Evolutionary conservation across 2,888 invertebrate species (phyloP), one percentile per base, ranked within the genome.

Genomic region (Mycogona germanica): DNA sequence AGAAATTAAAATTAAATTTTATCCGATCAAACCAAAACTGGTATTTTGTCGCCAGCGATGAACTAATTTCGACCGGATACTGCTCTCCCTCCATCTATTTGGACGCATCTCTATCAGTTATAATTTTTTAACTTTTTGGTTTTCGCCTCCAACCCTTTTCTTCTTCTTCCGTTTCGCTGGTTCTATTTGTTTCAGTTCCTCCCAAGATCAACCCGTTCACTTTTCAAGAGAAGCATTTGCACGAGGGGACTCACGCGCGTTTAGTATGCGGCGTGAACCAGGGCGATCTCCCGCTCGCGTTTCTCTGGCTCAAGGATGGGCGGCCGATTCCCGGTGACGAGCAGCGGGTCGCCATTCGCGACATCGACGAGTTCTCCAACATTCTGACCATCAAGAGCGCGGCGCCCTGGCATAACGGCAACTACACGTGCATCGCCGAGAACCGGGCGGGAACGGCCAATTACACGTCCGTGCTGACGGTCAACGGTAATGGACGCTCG

Each of bases 241-340:
- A 47, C 37, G 51, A 53, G 45, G 55, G 55, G 38, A 32, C 35
- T 42, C 44, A 29, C 28, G 51, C 55, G 37, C 51, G 57, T 32
- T 62, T 62, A 32, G 60, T 60, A n/a, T 59, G 60, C 41, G 60
- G 60, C 21, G 56, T 60, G 17, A 41, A 58, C 23, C 40, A 45
- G 30, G 57, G 70, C 7, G 69, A 69, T 57, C 62, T 66, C 44
- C 70, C 69, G 26, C 62, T 69, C 32, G 61, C 61, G 41, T 64
- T 69, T 41, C 59, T 60, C 29, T 69, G 68, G 69, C 62, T 63
- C 28, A 67, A 67, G 56, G 67, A 69, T 59, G 67, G 65, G 4
- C 56, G 62, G n/a, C 57, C 59, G 4, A 64, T 69, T 40, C 63
- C 65, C 1, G 29, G 26, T 28, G 62, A 61, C 46, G 53, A 54